Evolutionary conservation across 2,888 invertebrate genomes (phyloP).

Genomic region (Tachina lurida): DNA sequence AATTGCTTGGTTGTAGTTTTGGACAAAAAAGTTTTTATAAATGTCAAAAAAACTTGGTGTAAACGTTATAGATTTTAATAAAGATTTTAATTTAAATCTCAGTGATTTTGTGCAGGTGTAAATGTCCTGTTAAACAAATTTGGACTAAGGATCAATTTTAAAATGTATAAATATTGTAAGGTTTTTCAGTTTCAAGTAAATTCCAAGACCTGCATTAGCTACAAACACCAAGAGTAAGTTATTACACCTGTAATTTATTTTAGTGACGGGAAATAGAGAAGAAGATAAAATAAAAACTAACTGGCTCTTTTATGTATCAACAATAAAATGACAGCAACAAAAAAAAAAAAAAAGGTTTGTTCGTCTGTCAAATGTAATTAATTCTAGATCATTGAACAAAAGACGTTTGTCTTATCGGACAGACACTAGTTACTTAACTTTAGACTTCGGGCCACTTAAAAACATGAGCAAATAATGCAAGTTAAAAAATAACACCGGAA

Average conservation of each 20-base stretch:
- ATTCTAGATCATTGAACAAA: constrained; percentile 71
- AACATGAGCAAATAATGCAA: constrained; percentile 6
- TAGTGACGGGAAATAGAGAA: neutral
- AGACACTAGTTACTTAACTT: constrained; percentile 28
- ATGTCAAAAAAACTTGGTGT: no score
- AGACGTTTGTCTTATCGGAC: constrained; percentile 63
- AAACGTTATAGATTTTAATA: no score
- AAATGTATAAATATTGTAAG: no score
- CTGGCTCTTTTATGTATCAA: constrained; percentile 55
- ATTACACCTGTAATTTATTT: neutral
- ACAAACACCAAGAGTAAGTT: neutral
- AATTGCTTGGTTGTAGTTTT: no score
- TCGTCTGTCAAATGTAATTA: constrained; percentile 71
- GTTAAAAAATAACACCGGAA: constrained; percentile 15
- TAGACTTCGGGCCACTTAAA: constrained; percentile 27
- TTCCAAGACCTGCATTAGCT: neutral
- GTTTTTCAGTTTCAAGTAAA: no score
- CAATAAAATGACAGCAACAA: constrained; percentile 53
- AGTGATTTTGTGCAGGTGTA: no score
- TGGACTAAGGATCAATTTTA: no score
- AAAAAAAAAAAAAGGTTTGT: constrained; percentile 61
- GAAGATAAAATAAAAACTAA: constrained; percentile 54
- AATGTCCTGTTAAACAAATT: neutral
- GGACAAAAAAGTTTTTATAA: no score
- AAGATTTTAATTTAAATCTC: no score